Evolutionary conservation across 2,113 vertebrate genomes (phyloP).

Genomic region (Notiomystis cincta): DNA sequence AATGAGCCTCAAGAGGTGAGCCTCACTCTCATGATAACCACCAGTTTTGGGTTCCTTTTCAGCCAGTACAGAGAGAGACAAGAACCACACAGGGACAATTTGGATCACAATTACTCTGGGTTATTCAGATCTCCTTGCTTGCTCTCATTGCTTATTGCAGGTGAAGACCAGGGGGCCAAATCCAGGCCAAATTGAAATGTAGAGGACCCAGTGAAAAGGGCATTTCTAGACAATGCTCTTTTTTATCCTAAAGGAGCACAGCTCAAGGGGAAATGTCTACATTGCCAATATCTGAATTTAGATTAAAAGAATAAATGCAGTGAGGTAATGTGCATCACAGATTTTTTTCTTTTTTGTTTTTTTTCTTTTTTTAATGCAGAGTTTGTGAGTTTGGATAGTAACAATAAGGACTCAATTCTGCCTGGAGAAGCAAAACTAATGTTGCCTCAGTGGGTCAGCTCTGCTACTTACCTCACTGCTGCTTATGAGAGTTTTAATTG

Average conservation of each 20-base stretch:
- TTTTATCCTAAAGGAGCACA: background rate
- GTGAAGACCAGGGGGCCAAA: background rate
- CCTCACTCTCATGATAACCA: background rate
- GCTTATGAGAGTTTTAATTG: background rate
- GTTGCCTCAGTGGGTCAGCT: background rate
- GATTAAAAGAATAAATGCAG: background rate
- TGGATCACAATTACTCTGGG: background rate
- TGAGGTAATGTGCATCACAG: background rate
- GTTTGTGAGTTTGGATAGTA: background rate
- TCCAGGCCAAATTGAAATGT: background rate
- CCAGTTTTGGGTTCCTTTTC: background rate
- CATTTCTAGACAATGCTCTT: background rate
- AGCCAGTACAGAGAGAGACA: background rate
- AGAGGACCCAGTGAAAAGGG: background rate
- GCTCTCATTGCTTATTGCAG: background rate
- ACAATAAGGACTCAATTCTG: background rate
- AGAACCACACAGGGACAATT: background rate
- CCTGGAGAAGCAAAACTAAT: background rate
- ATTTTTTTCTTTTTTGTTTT: too few relatives aligned
- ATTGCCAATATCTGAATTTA: background rate
- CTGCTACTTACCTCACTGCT: background rate
- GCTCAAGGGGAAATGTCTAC: background rate
- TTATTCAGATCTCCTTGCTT: background rate
- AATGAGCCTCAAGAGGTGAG: background rate
- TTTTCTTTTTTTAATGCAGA: background rate